phyloP scores from a whole-genome alignment of 2,888 invertebrate species.

The Xestia ashworthii region DNA sequence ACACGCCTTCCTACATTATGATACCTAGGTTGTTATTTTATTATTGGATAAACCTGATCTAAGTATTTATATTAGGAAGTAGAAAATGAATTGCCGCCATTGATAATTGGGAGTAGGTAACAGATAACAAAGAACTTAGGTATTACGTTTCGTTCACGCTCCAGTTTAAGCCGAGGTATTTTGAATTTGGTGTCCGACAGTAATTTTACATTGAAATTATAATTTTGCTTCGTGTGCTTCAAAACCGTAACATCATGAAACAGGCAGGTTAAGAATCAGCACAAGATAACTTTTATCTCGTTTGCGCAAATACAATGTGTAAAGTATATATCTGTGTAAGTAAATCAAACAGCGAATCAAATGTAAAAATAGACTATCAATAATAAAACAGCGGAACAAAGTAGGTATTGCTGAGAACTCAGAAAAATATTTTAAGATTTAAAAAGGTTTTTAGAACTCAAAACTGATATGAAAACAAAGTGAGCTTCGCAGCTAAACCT shows the following conservation, averaged over 20 bases:
- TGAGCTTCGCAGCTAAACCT: background rate
- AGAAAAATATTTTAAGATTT: background rate
- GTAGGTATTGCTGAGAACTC: background rate
- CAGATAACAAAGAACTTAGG: slow-evolving; percentile 33
- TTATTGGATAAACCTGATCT: background rate
- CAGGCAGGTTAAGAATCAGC: slow-evolving; percentile 29
- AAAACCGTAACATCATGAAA: slow-evolving; percentile 30
- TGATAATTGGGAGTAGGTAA: background rate
- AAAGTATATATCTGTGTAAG: background rate
- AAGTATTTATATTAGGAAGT: background rate
- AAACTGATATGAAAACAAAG: background rate
- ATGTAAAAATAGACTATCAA: slow-evolving; percentile 37
- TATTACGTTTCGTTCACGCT: slow-evolving; percentile 26
- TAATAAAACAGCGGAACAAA: slow-evolving; percentile 16
- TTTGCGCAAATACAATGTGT: slow-evolving; percentile 22
- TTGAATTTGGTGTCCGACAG: slow-evolving; percentile 3
- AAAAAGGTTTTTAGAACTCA: background rate
- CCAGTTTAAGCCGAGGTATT: slow-evolving; percentile 14
- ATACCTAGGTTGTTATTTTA: slow-evolving; percentile 1
- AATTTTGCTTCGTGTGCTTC: slow-evolving; percentile 11
- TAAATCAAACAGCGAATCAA: slow-evolving; percentile 17
- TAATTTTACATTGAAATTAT: slow-evolving; percentile 8
- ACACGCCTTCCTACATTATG: slow-evolving; percentile 45
- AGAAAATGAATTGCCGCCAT: background rate
- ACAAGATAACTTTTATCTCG: slow-evolving; percentile 46